A percentile compares a stretch with the other conserved stretches of the same genome.
phyloP scores from a whole-genome alignment of 2,888 invertebrate genomes.

The Acanthosepion esculentum region DNA sequence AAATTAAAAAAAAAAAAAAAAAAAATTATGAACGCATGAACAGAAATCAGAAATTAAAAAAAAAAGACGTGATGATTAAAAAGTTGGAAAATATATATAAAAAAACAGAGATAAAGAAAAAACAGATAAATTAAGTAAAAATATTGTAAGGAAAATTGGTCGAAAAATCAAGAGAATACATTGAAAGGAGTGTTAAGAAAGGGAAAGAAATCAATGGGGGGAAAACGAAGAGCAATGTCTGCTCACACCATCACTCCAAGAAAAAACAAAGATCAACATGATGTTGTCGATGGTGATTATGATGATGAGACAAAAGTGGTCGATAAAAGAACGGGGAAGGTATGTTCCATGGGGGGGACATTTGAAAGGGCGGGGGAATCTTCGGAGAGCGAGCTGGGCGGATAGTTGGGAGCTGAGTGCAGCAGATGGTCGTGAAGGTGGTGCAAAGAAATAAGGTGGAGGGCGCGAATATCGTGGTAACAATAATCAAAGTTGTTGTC shows the following conservation, averaged over 20 bases:
- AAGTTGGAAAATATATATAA: neutral
- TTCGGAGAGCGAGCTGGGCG: neutral
- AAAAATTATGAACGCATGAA: neutral
- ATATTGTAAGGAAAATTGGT: neutral
- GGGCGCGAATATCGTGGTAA: neutral
- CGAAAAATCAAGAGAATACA: neutral
- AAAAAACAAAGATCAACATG: neutral
- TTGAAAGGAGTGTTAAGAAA: neutral
- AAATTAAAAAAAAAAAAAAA: neutral
- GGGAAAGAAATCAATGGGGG: neutral
- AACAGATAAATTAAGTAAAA: neutral
- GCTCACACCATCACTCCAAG: neutral
- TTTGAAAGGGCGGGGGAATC: neutral
- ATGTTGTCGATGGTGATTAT: neutral
- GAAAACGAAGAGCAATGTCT: neutral
- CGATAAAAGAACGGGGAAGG: neutral
- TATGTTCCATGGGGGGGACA: no score
- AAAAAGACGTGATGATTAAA: neutral
- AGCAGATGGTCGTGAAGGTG: neutral
- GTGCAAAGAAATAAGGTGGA: neutral
- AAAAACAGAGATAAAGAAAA: no score
- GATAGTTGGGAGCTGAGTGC: neutral
- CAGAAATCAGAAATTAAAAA: neutral
- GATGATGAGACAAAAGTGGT: no score
- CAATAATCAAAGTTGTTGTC: slow-evolving; percentile 33